Evolutionary conservation across 2,888 invertebrate genomes (phyloP).

Genomic region (Leistus spinibarbis): DNA sequence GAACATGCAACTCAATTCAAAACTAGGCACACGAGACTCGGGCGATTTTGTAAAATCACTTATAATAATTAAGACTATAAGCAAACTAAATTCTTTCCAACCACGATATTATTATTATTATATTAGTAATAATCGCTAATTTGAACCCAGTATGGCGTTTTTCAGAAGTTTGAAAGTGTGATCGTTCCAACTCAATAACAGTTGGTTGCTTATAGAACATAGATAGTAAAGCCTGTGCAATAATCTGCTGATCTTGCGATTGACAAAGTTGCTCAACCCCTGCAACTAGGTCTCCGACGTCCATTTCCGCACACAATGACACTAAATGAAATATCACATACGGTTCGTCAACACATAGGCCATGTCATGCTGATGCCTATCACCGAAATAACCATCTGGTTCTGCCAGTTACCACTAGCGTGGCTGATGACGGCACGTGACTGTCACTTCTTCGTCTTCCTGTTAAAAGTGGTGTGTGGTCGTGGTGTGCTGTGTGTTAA

Average conservation of each 20-base stretch:
- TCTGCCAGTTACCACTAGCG: too few relatives aligned
- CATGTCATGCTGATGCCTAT: background rate
- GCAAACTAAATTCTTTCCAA: too few relatives aligned
- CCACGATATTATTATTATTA: too few relatives aligned
- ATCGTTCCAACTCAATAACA: too few relatives aligned
- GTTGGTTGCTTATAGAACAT: too few relatives aligned
- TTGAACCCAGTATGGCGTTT: too few relatives aligned
- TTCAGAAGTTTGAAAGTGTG: too few relatives aligned
- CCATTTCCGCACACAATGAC: background rate
- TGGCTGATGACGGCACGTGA: background rate
- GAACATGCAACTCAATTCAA: background rate
- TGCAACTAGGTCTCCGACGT: background rate
- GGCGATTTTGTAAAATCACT: too few relatives aligned
- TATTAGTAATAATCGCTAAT: too few relatives aligned
- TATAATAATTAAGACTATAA: too few relatives aligned
- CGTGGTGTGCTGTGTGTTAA: conserved; percentile 40
- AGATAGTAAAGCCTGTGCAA: too few relatives aligned
- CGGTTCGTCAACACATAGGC: background rate
- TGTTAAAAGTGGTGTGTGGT: background rate
- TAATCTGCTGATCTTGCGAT: background rate
- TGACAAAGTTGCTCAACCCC: background rate
- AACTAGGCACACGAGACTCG: too few relatives aligned
- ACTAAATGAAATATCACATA: background rate
- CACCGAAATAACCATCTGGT: background rate
- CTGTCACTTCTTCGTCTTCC: background rate